phyloP scores from a whole-genome alignment of 2,797 vertebrate species.

The Bradypodion pumilum region DNA sequence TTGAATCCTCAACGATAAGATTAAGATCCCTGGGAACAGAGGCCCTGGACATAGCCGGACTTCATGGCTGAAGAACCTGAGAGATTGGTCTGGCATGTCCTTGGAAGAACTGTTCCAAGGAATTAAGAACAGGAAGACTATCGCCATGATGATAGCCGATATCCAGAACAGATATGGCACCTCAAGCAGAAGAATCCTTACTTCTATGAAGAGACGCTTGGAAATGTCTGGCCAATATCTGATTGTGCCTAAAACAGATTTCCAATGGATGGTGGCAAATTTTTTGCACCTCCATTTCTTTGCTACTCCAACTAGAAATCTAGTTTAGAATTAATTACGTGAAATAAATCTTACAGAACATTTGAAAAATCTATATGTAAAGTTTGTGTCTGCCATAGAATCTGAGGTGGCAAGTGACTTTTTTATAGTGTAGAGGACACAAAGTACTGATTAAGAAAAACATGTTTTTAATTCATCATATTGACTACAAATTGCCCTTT shows the following conservation, averaged over 20 bases:
- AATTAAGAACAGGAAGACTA: too few relatives aligned
- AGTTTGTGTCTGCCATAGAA: neutral
- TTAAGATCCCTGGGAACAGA: too few relatives aligned
- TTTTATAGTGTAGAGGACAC: neutral
- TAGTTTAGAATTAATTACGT: neutral
- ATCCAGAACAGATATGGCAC: too few relatives aligned
- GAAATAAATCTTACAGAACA: neutral
- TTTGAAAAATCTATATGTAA: neutral
- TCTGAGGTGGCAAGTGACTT: neutral
- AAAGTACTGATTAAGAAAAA: neutral
- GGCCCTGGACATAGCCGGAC: too few relatives aligned
- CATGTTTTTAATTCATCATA: neutral
- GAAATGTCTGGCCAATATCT: neutral
- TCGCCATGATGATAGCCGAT: too few relatives aligned
- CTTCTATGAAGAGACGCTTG: neutral
- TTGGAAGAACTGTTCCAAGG: too few relatives aligned
- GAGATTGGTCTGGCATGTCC: too few relatives aligned
- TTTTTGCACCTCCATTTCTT: neutral
- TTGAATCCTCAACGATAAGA: too few relatives aligned
- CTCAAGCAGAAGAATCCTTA: too few relatives aligned
- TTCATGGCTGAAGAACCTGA: too few relatives aligned
- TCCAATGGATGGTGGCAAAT: neutral
- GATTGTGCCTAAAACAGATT: neutral
- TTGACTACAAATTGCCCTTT: too few relatives aligned
- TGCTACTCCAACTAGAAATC: neutral